Conservation (phyloP, 64 coral and sea anemone genomes). For the Dendronephthya gigantea region DNA sequence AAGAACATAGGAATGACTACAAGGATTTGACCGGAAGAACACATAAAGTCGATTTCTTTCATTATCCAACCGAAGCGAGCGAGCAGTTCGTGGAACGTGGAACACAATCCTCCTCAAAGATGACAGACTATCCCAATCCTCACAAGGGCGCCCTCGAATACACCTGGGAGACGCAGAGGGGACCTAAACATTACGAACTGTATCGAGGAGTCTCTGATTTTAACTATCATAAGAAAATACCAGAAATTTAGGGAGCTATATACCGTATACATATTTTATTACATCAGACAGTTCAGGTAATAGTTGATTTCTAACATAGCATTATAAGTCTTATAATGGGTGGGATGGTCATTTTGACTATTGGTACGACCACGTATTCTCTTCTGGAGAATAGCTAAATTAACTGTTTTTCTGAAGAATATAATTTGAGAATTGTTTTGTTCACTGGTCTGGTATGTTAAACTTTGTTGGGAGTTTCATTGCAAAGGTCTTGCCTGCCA, state of each 20-base stretch:
- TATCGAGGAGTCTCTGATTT: conserved; percentile 7
- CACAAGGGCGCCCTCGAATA: conserved; percentile 62
- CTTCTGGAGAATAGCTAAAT: no score
- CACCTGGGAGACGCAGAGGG: conserved; percentile 56
- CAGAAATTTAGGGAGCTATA: not conserved
- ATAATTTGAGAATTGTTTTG: no score
- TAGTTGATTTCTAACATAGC: no score
- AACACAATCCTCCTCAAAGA: conserved; percentile 17
- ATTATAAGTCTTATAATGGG: no score
- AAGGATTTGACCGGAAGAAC: conserved; percentile 64
- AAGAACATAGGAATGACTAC: conserved; percentile 77
- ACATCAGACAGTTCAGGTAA: no score
- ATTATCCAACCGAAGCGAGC: conserved; percentile 74
- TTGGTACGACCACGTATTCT: no score
- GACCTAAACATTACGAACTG: conserved; percentile 76
- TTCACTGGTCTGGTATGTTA: no score
- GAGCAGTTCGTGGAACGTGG: conserved; percentile 54
- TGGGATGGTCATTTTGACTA: no score
- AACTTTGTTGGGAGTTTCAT: no score
- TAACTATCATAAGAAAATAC: conserved; percentile 6
- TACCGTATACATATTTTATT: no score
- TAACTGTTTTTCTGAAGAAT: no score
- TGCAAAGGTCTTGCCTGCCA: no score
- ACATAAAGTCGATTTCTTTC: conserved; percentile 66
- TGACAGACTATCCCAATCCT: conserved; percentile 58